phyloP scores from a whole-genome alignment of 2,797 vertebrate species.

The Apodemus agrarius region DNA sequence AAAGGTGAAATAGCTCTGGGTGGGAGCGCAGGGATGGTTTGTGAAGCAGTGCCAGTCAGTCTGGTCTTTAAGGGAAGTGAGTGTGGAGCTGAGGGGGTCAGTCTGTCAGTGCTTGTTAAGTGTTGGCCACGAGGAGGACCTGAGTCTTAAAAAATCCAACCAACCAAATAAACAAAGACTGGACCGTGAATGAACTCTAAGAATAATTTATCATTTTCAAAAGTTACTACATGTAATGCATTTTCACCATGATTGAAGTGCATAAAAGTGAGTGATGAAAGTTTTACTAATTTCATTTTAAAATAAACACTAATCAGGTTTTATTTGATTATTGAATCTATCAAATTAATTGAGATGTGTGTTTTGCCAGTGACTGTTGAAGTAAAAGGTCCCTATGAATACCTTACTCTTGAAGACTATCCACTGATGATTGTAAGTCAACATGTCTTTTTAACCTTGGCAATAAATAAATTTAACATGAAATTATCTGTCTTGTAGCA shows the following conservation, averaged over 20 bases:
- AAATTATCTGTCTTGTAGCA: slow-evolving; percentile 29
- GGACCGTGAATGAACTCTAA: background rate
- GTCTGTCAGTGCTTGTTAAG: background rate
- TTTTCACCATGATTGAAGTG: background rate
- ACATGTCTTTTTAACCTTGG: slow-evolving; percentile 47
- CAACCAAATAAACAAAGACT: background rate
- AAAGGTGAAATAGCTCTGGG: background rate
- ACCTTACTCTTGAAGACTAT: slow-evolving; percentile 96
- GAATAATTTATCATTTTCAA: background rate
- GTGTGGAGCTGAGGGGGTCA: background rate
- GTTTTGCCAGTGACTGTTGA: slow-evolving; percentile 93
- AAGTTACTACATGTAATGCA: background rate
- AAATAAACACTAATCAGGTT: slow-evolving; percentile 6
- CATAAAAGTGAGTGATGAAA: slow-evolving; percentile 16
- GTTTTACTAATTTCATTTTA: slow-evolving; percentile 27
- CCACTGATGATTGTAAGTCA: slow-evolving; percentile 96
- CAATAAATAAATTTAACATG: slow-evolving; percentile 50
- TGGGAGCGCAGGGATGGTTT: background rate
- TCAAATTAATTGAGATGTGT: slow-evolving; percentile 75
- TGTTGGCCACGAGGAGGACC: background rate
- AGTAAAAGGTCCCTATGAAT: slow-evolving; percentile 95
- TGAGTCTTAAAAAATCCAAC: background rate
- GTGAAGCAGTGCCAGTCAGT: background rate
- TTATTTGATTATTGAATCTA: slow-evolving; percentile 56
- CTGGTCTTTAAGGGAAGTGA: background rate